These are phyloP conservation scores for Cataglyphis cursor DNA, from an alignment of 2,888 invertebrate genomes.

Conservation along the genomic window DNA sequence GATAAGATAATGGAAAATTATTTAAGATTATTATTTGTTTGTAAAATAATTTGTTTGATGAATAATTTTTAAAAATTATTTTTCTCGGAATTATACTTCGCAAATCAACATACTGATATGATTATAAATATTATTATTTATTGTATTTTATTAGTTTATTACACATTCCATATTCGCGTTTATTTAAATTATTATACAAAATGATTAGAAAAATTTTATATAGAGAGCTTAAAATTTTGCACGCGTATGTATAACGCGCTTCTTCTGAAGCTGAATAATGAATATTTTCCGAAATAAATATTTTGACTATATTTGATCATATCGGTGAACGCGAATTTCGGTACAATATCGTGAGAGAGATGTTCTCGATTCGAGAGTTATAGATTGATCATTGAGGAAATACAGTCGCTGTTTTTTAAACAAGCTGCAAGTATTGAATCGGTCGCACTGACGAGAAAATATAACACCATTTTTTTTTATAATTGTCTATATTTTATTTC, in stretches of 20 bases:
- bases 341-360: neutral
- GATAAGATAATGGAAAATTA: constrained; percentile 17
- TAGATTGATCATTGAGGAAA: constrained; percentile 1
- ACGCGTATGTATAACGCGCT: neutral
- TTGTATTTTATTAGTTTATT: neutral
- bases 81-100: neutral
- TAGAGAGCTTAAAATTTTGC: neutral
- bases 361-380: neutral
- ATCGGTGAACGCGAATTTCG: neutral
- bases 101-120: neutral
- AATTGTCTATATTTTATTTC: constrained; percentile 38
- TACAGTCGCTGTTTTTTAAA: neutral
- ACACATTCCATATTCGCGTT: neutral
- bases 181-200: constrained; percentile 6
- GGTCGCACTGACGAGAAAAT: constrained; percentile 15
- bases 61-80: neutral
- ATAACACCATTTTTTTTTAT: neutral
- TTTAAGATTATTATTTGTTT: neutral
- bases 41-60: neutral
- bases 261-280: neutral
- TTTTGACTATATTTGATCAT: neutral
- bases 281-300: neutral
- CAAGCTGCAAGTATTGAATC: neutral
- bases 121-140: neutral
- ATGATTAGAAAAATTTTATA: neutral